Percentiles rank a stretch among this genome's conserved stretches.
These are phyloP conservation scores for Tenthredo mesomela DNA, from an alignment of 2,888 invertebrate genomes.

Conservation along the genomic window DNA sequence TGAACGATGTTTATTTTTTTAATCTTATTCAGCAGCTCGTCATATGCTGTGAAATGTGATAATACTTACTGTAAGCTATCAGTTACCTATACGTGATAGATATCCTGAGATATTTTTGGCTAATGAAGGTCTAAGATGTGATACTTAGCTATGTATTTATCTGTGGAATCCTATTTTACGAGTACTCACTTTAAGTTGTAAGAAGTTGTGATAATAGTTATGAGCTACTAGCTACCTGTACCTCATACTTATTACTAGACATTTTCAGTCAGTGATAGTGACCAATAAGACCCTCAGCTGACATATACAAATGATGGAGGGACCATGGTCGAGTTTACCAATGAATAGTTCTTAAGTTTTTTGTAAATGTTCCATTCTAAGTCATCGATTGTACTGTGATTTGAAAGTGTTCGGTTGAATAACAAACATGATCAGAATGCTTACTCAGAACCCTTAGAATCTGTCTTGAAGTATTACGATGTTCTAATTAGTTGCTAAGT, in stretches of 20 bases:
- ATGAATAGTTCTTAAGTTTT: not conserved
- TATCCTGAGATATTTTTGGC: not conserved
- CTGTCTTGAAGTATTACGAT: not conserved
- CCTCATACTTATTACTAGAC: not conserved
- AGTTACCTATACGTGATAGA: not conserved
- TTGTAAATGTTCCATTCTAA: not conserved
- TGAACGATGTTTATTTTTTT: not conserved
- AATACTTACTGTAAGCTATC: not conserved
- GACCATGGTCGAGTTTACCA: not conserved
- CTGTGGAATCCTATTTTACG: not conserved
- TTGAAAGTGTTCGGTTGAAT: not conserved
- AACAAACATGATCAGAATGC: constrained; percentile 12
- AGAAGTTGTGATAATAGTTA: not conserved
- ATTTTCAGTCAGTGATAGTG: not conserved
- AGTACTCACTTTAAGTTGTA: not conserved
- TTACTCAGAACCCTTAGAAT: not conserved
- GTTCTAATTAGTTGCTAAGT: not conserved
- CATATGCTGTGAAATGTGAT: not conserved
- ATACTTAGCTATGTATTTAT: not conserved
- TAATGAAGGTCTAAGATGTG: not conserved
- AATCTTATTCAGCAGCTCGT: not conserved
- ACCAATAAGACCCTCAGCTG: not conserved
- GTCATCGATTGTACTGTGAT: not conserved
- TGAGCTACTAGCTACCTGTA: not conserved
- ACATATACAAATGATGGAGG: not conserved